Percentiles rank a stretch among this genome's conserved stretches.
Conservation (phyloP, 2,888 invertebrate genomes). For the Caenorhabditis angaria region DNA sequence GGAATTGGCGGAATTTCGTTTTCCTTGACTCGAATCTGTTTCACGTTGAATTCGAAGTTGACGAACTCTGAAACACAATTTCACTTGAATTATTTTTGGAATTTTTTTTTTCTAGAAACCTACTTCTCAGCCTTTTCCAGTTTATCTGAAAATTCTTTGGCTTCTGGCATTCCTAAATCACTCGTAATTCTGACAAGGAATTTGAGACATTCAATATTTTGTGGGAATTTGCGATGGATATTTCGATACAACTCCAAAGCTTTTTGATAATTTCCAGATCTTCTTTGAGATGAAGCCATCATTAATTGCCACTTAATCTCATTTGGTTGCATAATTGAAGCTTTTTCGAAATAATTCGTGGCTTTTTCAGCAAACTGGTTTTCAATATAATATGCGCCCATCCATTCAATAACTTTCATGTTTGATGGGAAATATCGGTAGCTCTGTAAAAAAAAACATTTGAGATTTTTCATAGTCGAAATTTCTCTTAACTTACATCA, state of each 20-base stretch:
- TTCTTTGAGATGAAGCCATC: slow-evolving; percentile 80
- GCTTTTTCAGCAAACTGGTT: slow-evolving; percentile 89
- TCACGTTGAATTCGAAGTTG: slow-evolving; percentile 52
- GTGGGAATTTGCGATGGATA: slow-evolving; percentile 89
- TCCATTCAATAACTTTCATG: slow-evolving; percentile 84
- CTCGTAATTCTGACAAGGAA: slow-evolving; percentile 87
- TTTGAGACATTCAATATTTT: slow-evolving; percentile 90
- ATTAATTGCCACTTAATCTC: slow-evolving; percentile 87
- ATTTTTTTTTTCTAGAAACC: not conserved
- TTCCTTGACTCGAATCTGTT: slow-evolving; percentile 65
- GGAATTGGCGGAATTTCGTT: slow-evolving; percentile 61
- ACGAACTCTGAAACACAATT: slow-evolving; percentile 28
- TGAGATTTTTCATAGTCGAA: not conserved
- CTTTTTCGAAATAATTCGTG: slow-evolving; percentile 83
- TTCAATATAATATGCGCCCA: slow-evolving; percentile 88
- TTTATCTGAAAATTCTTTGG: slow-evolving; percentile 77
- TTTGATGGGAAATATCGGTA: slow-evolving; percentile 81
- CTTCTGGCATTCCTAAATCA: slow-evolving; percentile 89
- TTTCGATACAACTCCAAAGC: slow-evolving; percentile 85
- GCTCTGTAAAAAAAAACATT: slow-evolving; percentile 75
- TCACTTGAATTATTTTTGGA: not conserved
- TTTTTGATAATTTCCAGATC: slow-evolving; percentile 85
- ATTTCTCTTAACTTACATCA: slow-evolving; percentile 77
- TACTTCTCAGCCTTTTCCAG: slow-evolving; percentile 50
- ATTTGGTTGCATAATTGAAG: slow-evolving; percentile 81